phyloP scores from a whole-genome alignment of 1,140 invertebrate species.

The Thaumatotibia leucotreta region DNA sequence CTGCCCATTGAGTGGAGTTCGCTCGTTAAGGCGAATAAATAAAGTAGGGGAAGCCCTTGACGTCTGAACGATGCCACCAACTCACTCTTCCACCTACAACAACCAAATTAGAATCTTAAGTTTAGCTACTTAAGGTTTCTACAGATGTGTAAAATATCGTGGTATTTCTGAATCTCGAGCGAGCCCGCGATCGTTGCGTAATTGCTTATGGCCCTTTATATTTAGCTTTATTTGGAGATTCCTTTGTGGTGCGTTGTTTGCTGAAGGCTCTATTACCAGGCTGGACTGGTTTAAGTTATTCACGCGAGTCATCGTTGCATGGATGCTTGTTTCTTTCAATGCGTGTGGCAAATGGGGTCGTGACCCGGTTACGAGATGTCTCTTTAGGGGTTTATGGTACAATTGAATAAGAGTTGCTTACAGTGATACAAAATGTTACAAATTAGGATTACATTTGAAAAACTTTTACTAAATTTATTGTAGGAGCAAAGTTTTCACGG shows the following conservation, averaged over 20 bases:
- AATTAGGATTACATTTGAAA: too few species aligned
- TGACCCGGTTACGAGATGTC: background rate
- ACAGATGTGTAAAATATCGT: background rate
- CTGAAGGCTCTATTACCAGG: constrained; percentile 13
- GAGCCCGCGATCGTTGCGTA: constrained; percentile 28
- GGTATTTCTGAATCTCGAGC: constrained; percentile 20
- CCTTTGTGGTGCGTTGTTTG: constrained; percentile 18
- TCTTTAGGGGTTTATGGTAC: background rate
- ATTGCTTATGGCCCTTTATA: constrained; percentile 42
- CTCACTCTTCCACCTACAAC: background rate
- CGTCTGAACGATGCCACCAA: constrained; percentile 23
- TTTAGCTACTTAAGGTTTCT: background rate
- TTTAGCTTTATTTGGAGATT: constrained; percentile 33
- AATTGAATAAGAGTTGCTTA: background rate
- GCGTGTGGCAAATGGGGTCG: background rate
- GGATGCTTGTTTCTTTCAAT: background rate
- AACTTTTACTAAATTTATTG: too few species aligned
- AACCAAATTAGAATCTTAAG: background rate
- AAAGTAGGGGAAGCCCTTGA: constrained; percentile 31
- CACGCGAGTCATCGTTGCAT: background rate
- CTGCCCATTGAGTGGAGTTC: constrained; percentile 27
- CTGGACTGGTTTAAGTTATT: constrained; percentile 8
- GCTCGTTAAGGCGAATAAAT: constrained; percentile 42
- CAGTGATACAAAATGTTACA: too few species aligned
- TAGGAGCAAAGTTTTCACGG: too few species aligned